Evolutionary conservation across 2,888 invertebrate species (phyloP).

Genomic region (Clunio marinus): DNA sequence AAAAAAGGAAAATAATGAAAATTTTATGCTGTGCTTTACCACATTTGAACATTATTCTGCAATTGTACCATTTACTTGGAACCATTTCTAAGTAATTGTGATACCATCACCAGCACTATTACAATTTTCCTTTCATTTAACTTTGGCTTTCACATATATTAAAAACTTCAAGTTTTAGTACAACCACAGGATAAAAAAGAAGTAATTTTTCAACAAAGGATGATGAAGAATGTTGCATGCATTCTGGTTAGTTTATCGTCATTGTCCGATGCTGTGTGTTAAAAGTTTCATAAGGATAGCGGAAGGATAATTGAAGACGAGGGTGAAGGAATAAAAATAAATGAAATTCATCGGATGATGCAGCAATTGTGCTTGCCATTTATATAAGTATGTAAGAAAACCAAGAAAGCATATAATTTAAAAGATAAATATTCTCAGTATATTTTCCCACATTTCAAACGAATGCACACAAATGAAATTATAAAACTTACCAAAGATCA

Average conservation of each 20-base stretch:
- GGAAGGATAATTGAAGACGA: neutral
- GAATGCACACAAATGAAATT: constrained; percentile 18
- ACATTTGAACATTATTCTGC: too few species aligned
- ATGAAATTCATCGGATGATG: neutral
- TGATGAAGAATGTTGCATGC: too few species aligned
- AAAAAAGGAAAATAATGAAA: too few species aligned
- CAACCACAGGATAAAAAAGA: too few species aligned
- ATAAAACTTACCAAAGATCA: constrained; percentile 14
- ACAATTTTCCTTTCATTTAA: too few species aligned
- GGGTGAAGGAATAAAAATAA: neutral
- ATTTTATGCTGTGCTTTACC: too few species aligned
- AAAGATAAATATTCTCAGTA: neutral
- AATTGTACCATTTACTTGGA: too few species aligned
- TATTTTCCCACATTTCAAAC: neutral
- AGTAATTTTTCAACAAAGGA: too few species aligned
- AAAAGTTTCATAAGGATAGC: constrained; percentile 6
- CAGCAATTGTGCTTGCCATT: neutral
- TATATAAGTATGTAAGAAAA: neutral
- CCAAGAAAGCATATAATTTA: neutral
- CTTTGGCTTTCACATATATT: too few species aligned
- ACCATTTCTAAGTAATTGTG: too few species aligned
- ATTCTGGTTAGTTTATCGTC: constrained; percentile 1
- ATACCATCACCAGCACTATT: too few species aligned
- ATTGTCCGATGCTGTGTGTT: neutral
- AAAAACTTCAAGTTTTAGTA: too few species aligned